Evolutionary conservation across 2,113 vertebrate species (phyloP), one percentile per base, ranked within the genome.

Genomic region (Setophaga kirtlandii): DNA sequence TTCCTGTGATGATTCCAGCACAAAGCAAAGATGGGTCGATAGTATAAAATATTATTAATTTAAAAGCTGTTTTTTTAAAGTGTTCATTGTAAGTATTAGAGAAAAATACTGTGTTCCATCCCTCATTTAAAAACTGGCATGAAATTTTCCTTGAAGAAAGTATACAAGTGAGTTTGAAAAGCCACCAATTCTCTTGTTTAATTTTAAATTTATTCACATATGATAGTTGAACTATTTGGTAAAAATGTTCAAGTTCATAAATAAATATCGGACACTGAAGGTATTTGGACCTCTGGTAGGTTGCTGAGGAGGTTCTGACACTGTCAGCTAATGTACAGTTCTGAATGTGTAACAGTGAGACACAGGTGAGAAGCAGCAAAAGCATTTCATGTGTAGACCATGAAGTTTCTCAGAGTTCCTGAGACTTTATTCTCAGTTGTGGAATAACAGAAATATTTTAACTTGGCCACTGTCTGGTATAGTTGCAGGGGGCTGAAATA

Each of bases 21-120:
- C 99, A 99, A 97, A 99, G 98, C 98, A 98, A 99, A 98, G 99
- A 99, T 78, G 99, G 99, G 87, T 99, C 99, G 3, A 99, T 99
- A 85, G 99, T 99, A 90, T 99, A 99, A 97, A 92, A 80, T 90
- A 79, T 31, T 78, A 75, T 83, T 96, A 89, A 96, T 96, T 97
- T 97, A 96, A 93, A 87, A 84, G 67, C 74, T 93, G 87, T 90
- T 91, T 90, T 94, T 94, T 89, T 53, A 90, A 80, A 65, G 33
- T 89, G 71, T 93, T 96, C 82, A 22, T 92, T 95, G 70, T 95
- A 94, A 96, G 86, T 94, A 74, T 92, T 96, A 88, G 89, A 83
- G 49, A 82, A 50, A 83, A 93, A 71, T 87, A 25, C 41, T 23
- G 46, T 83, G 71, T 93, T 96, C 42, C 76, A 89, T 78, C 65